Conservation (phyloP, 2,888 invertebrate genomes). For the Philhelius pedissequus region DNA sequence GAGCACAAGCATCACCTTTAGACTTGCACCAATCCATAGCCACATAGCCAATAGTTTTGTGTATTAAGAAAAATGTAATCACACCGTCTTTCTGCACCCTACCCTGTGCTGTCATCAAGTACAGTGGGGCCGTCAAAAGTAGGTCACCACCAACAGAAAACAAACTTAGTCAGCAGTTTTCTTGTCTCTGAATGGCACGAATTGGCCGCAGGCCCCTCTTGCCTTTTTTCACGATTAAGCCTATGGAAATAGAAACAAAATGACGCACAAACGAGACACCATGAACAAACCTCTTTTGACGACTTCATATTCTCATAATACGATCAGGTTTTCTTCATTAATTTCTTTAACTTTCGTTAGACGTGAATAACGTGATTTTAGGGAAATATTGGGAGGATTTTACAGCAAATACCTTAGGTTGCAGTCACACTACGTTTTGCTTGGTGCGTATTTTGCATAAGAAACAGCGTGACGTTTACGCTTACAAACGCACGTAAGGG, state of each 20-base stretch:
- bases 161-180: constrained; percentile 49
- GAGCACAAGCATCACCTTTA: constrained; percentile 32
- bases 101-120: constrained; percentile 22
- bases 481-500: no score
- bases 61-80: constrained; percentile 49
- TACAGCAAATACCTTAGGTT: neutral
- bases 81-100: constrained; percentile 50
- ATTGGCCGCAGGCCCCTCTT: neutral
- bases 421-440: neutral
- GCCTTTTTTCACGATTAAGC: neutral
- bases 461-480: neutral
- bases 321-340: neutral
- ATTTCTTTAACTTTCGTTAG: constrained; percentile 25
- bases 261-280: neutral
- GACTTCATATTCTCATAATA: neutral
- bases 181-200: constrained; percentile 36
- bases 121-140: constrained; percentile 56
- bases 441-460: neutral
- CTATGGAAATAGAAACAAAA: neutral
- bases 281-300: neutral
- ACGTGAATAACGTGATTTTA: constrained; percentile 8
- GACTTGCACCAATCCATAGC: constrained; percentile 12
- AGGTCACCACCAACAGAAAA: constrained; percentile 52
- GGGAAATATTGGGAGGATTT: neutral
- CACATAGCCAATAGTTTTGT: neutral